These are phyloP conservation scores for Esperia sulphurella DNA, from an alignment of 2,888 invertebrate genomes.

Conservation along the genomic window DNA sequence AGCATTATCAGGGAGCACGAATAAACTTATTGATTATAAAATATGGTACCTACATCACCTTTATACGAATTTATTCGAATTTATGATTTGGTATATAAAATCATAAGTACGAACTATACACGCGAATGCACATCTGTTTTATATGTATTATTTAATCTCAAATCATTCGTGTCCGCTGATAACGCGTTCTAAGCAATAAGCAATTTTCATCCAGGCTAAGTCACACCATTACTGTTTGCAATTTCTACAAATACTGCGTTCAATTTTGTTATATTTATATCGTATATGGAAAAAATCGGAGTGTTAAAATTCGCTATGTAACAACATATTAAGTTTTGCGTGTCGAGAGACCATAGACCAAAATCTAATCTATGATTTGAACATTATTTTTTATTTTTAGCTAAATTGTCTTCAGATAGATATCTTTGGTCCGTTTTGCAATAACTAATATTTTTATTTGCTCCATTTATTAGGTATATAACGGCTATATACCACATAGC, in stretches of 20 bases:
- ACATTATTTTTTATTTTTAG: background rate
- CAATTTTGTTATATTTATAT: conserved; percentile 24
- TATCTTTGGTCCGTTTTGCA: conserved; percentile 51
- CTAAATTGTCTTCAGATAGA: conserved; percentile 17
- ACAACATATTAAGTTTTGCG: conserved; percentile 52
- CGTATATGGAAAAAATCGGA: conserved; percentile 36
- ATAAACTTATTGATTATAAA: no score
- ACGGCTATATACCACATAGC: background rate
- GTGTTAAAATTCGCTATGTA: conserved; percentile 65
- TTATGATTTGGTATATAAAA: no score
- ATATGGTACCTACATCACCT: no score
- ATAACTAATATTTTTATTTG: conserved; percentile 21
- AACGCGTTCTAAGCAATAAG: no score
- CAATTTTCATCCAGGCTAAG: no score
- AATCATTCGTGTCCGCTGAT: no score
- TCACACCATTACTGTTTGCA: conserved; percentile 20
- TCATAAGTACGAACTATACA: no score
- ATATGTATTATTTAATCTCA: no score
- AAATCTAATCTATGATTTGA: conserved; percentile 1
- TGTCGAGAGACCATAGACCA: conserved; percentile 35
- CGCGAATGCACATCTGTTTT: no score
- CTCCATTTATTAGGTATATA: background rate
- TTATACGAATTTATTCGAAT: no score
- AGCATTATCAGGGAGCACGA: no score
- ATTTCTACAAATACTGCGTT: conserved; percentile 27